Percentiles rank a stretch among this genome's conserved stretches.
phyloP scores from a whole-genome alignment of 1,140 invertebrate genomes.

The Drosophila micromelanica region DNA sequence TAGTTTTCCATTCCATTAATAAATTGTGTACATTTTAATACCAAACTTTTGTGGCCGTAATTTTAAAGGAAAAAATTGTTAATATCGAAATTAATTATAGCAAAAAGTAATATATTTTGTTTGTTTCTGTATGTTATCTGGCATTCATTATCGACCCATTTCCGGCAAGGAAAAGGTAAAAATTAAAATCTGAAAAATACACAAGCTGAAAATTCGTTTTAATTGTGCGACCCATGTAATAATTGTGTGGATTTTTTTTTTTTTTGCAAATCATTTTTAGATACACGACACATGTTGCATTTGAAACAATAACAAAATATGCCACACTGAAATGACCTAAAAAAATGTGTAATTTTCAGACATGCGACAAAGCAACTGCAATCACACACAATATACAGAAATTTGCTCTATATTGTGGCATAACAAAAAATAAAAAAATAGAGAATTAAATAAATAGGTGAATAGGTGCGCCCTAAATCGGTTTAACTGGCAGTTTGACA shows the following conservation, averaged over 20 bases:
- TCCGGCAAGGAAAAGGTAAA: conserved; percentile 28
- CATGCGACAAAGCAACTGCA: conserved; percentile 66
- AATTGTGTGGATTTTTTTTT: conserved; percentile 10
- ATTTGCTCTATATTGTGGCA: conserved; percentile 26
- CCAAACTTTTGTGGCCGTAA: too few species aligned
- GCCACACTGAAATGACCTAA: conserved; percentile 60
- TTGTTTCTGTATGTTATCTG: conserved; percentile 8
- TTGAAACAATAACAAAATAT: conserved; percentile 15
- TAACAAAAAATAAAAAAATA: conserved; percentile 51
- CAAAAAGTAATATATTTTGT: background rate
- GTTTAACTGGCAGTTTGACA: conserved; percentile 46
- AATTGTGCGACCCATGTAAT: conserved; percentile 38
- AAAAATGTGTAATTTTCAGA: conserved; percentile 55
- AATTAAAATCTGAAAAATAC: background rate
- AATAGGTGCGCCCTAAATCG: conserved; percentile 68
- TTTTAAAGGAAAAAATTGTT: too few species aligned
- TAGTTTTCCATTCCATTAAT: too few species aligned
- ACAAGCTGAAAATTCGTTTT: conserved; percentile 27
- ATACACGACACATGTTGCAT: conserved; percentile 36
- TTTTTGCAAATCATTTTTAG: conserved; percentile 22
- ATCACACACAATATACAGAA: conserved; percentile 47
- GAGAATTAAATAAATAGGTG: conserved; percentile 80
- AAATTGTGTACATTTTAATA: too few species aligned
- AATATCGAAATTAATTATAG: too few species aligned
- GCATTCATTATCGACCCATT: conserved; percentile 20